A percentile compares a stretch with the other conserved stretches of the same genome.
These are phyloP conservation scores for Macaria notata DNA, from an alignment of 2,888 invertebrate species.

Conservation along the genomic window DNA sequence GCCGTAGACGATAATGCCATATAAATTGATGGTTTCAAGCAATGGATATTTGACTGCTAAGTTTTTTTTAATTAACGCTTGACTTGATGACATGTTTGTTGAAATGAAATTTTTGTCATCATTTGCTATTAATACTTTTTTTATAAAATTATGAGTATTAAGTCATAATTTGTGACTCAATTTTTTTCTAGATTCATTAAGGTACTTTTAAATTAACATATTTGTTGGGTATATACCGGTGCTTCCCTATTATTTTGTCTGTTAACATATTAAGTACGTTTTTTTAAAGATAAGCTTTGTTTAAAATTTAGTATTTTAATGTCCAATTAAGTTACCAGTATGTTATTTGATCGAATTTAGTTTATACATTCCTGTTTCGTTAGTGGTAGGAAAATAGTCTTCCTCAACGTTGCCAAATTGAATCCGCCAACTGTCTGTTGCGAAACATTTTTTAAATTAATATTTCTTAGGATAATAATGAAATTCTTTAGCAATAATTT, in stretches of 20 bases:
- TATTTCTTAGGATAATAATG: slow-evolving; percentile 72
- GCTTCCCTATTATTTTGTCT: slow-evolving; percentile 79
- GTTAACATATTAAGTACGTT: slow-evolving; percentile 54
- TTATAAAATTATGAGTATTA: too few species aligned
- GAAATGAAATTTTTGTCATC: too few species aligned
- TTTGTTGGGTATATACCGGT: slow-evolving; percentile 49
- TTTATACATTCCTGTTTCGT: slow-evolving; percentile 79
- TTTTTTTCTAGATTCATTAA: too few species aligned
- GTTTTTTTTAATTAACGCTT: too few species aligned
- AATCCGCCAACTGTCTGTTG: slow-evolving; percentile 77
- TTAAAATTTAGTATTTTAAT: slow-evolving; percentile 59
- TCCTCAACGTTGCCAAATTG: slow-evolving; percentile 81
- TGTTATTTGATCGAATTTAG: slow-evolving; percentile 80
- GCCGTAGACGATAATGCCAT: too few species aligned
- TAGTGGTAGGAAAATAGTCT: slow-evolving; percentile 81
- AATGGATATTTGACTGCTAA: too few species aligned
- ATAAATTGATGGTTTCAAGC: too few species aligned
- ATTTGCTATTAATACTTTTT: too few species aligned
- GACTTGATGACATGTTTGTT: too few species aligned
- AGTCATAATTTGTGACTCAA: too few species aligned
- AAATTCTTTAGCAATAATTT: slow-evolving; percentile 81
- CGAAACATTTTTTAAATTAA: slow-evolving; percentile 71
- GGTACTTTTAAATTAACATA: too few species aligned
- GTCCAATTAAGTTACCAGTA: slow-evolving; percentile 76
- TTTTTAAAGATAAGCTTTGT: slow-evolving; percentile 72